Base-by-base conservation (phyloP, 92 coral and sea anemone genomes). In the Heliopora coerulea region DNA sequence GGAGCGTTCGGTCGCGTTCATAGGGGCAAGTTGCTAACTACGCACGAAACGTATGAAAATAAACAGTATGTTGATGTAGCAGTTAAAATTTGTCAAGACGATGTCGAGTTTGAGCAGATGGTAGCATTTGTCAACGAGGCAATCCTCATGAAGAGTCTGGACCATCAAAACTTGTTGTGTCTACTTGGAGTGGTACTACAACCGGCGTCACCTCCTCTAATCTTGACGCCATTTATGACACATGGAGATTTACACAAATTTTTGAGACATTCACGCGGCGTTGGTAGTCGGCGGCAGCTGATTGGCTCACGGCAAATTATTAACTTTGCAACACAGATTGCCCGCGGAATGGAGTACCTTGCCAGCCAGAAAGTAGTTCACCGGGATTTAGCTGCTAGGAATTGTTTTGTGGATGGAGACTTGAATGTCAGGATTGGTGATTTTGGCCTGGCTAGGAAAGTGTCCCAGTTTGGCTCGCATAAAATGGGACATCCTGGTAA, bases 261-360 rank as follows among this genome's bases (percentile, higher is more conserved):
- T 23, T 24, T 70, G 19, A 34, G 77, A 32, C 77, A 70, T 54
- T 70, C 77, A 13, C 77, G 77, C 46, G 77, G 77, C 11, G 54
- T 70, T 35, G 77, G 77, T 17, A 70, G 30, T 32, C 77, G 77
- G 23, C 32, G 77, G 1, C 77, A 70, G 24, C 62, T 70, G 46
- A 70, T 70, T 54, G 77, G 77, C 41, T 70, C 77, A 3, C 49
- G 50, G 17, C 77, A 70, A 54, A 35, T 70, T 20, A 48, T 70
- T 6, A 70, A 54, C 30, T 70, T 70, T 54, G 77, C 46, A 1
- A 32, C 49, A 11, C 77, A 70, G 21, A 70, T 70, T 27, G 77
- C 77, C 4, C 40, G 77, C 5, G 77, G 77, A 15, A 70, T 70
- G 77, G 77, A 70, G 44, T 70, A 70, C 63, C 77, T 70, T 13